Base-by-base conservation (phyloP, 2,888 invertebrate genomes). In the Muschampia plurimacula region DNA sequence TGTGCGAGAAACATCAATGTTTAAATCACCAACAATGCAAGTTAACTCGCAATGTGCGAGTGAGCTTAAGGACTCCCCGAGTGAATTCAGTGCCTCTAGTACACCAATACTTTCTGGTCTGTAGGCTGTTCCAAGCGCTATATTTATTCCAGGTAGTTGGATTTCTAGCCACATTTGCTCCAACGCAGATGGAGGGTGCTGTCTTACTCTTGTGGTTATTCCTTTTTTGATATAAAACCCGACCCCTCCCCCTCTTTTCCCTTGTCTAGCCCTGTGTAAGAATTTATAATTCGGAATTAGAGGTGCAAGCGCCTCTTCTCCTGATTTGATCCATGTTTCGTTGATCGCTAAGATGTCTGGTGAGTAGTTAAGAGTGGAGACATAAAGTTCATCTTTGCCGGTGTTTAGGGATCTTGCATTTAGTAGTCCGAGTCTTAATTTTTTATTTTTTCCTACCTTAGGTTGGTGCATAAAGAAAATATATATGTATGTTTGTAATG, bases 341-440 rank as follows among this genome's bases (percentile, higher is more conserved):
- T 75, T 75, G 28, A 75, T 44, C 9, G 74, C 74, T 7, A 75
- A 62, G 6, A 75, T 74, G 67, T 75, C 75, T 12, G 74, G 75
- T 62, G 28, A 32, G 62, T 74, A 22, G 1, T 64, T 67, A 5
- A n/a, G 36, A 0, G 74, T 39, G 12, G 66, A 62, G 10, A 67
- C 67, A 12, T 52, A 22, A 8, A 75, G 60, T 52, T 75, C 74
- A 64, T 75, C 75, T 10, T 64, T 59, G 0, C 74, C 74, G 4
- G 75, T 75, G 32, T 74, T 74, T 22, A 75, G 15, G n/a, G 74
- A 75, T 44, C 74, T 60, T 6, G 67, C 69, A 36, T 75, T 75
- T 12, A 74, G 36, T 22, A 74, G 32, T 9, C 75, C 75, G 41
- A 74, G n/a, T 69, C 44, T 71, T n/a, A 63, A 44, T n/a, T 39